phyloP scores from a whole-genome alignment of 37 sponge, comb jelly and placozoan species.

The Spongia lamella region DNA sequence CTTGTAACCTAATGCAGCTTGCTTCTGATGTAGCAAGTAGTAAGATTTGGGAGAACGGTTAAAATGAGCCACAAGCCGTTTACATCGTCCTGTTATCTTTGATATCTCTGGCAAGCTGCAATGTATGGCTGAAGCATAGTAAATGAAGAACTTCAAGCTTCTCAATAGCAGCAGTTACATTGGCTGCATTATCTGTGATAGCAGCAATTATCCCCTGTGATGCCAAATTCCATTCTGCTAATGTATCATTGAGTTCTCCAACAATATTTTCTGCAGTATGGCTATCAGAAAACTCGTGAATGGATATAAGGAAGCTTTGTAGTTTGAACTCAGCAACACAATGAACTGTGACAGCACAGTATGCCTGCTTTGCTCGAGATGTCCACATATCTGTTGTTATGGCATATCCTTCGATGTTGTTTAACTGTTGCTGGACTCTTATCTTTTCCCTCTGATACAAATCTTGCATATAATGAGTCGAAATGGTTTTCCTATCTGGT shows the following conservation, averaged over 20 bases:
- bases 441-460: slow-evolving; percentile 24
- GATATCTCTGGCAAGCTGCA: neutral
- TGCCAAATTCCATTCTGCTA: slow-evolving; percentile 3
- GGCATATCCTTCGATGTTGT: neutral
- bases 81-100: too few relatives aligned
- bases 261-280: slow-evolving; percentile 13
- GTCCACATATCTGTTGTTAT: slow-evolving; percentile 47
- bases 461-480: slow-evolving; percentile 11
- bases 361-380: slow-evolving; percentile 12
- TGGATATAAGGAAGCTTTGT: slow-evolving; percentile 4
- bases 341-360: slow-evolving; percentile 25
- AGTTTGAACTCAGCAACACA: slow-evolving; percentile 5
- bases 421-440: neutral
- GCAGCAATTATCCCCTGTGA: neutral
- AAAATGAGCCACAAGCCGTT: slow-evolving; percentile 1
- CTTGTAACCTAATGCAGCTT: neutral
- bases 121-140: neutral
- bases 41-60: slow-evolving; percentile 19
- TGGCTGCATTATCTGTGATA: slow-evolving; percentile 12
- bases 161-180: slow-evolving; percentile 6
- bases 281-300: neutral
- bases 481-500: slow-evolving; percentile 25
- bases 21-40: slow-evolving; percentile 13
- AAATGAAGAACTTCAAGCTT: neutral
- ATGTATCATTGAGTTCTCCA: slow-evolving; percentile 10